Evolutionary conservation across 1,140 invertebrate genomes (phyloP), one percentile per base, ranked within the genome.

Genomic region (Pseudomyrmex sp.): DNA sequence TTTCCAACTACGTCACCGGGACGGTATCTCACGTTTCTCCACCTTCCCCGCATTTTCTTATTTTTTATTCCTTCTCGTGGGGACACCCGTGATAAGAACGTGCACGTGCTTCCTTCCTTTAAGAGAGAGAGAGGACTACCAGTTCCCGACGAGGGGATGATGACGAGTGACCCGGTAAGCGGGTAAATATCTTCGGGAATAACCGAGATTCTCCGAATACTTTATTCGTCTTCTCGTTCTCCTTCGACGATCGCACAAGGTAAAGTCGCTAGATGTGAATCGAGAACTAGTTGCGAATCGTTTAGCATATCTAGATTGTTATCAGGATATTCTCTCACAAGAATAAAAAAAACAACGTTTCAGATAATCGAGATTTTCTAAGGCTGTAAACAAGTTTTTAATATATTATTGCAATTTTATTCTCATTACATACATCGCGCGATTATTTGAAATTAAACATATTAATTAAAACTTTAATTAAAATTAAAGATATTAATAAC

Each of bases 101-200:
- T 77, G 90, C 80, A 83, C 83, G 87, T 89, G 88, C 88, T 85
- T 87, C 74, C 63, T 77, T n/a, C n/a, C n/a, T n/a, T n/a, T n/a
- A n/a, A 18, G 18, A 18, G 4, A 3, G 35, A 35, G 79, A 79
- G n/a, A 86, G 52, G 23, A 62, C 56, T 23, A 59, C 18, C 72
- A 12, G 50, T 13, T 68, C 85, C 0, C 54, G 69, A 66, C 59
- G 66, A 63, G 58, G 72, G 75, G 76, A 74, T 80, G 74, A 26
- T 26, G 26, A 88, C 69, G 68, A 61, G 66, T 70, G 48, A 74
- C 62, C 48, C 46, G 72, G 50, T 79, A 62, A 61, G 56, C 23
- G 65, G 59, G 56, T 76, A 76, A 76, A 63, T 63, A 18, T 82
- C 59, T 85, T 65, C 8, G 58, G 26, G 46, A n/a, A 58, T 66